Evolutionary conservation across 2,888 invertebrate genomes (phyloP).

Genomic region (Carcina quercana): DNA sequence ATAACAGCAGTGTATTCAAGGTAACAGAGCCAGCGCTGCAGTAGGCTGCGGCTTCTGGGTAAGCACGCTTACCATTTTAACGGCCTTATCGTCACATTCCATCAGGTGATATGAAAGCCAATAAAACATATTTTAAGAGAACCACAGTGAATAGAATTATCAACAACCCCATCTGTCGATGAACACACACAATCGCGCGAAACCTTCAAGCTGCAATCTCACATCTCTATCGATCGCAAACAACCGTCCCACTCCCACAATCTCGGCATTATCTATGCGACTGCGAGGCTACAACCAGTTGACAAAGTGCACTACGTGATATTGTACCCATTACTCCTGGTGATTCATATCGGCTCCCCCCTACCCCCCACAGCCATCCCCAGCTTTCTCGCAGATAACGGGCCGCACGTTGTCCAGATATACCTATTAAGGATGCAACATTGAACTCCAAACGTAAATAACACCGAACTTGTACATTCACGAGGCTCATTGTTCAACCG

Average conservation of each 20-base stretch:
- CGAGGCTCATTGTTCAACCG: constrained; percentile 22
- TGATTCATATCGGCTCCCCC: constrained; percentile 67
- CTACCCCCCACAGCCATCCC: constrained; percentile 33
- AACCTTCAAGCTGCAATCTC: constrained; percentile 6
- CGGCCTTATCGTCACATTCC: too few species aligned
- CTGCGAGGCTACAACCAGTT: constrained; percentile 67
- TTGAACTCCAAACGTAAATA: constrained; percentile 36
- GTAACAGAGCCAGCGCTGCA: too few species aligned
- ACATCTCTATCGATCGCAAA: constrained; percentile 34
- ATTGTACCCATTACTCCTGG: constrained; percentile 71
- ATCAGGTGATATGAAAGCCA: too few species aligned
- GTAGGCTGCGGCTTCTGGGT: too few species aligned
- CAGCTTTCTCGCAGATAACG: constrained; percentile 50
- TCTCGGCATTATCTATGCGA: constrained; percentile 66
- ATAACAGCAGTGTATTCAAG: too few species aligned
- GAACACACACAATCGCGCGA: background rate
- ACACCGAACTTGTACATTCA: constrained; percentile 29
- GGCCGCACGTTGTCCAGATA: constrained; percentile 48
- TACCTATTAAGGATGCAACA: constrained; percentile 52
- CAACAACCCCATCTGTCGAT: background rate
- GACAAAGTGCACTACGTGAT: constrained; percentile 75
- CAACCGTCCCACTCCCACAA: constrained; percentile 49
- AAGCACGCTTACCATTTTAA: too few species aligned
- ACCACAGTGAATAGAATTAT: too few species aligned
- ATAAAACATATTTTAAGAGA: too few species aligned